Evolutionary conservation across 2,113 vertebrate species (phyloP).

Genomic region (Psettodes erumei): DNA sequence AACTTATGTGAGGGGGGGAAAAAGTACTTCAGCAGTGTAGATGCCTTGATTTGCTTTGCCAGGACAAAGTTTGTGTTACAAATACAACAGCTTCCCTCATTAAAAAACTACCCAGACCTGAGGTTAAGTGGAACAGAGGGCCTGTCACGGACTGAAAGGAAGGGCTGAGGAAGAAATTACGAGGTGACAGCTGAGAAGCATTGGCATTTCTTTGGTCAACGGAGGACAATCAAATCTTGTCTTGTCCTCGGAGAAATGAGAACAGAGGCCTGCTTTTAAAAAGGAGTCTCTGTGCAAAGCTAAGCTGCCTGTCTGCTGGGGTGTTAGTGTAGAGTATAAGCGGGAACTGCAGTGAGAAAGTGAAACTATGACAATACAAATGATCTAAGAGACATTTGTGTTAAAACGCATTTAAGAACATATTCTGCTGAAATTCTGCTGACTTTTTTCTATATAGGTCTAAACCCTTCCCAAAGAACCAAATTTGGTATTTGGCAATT

Average conservation of each 20-base stretch:
- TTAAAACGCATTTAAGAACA: background rate
- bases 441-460: background rate
- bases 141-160: conserved; percentile 54
- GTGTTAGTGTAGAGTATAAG: conserved; percentile 13
- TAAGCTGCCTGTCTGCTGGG: conserved; percentile 13
- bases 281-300: conserved; percentile 36
- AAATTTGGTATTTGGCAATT: background rate
- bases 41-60: conserved; percentile 48
- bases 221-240: conserved; percentile 50
- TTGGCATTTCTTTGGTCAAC: conserved; percentile 69
- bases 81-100: conserved; percentile 50
- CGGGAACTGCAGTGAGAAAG: conserved; percentile 1
- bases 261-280: conserved; percentile 48
- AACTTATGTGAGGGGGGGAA: conserved; percentile 11
- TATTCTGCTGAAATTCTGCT: too few relatives aligned
- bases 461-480: background rate
- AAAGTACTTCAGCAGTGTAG: background rate
- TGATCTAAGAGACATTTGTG: conserved; percentile 3
- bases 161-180: conserved; percentile 75
- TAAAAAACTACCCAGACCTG: conserved; percentile 44
- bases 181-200: conserved; percentile 74
- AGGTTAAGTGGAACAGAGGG: conserved; percentile 54
- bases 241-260: conserved; percentile 45
- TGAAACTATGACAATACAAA: background rate
- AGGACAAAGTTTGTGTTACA: conserved; percentile 60